Percentiles rank a stretch among this genome's conserved stretches.
These are phyloP conservation scores for Gryllus bimaculatus DNA, from an alignment of 1,140 invertebrate genomes.

Conservation along the genomic window DNA sequence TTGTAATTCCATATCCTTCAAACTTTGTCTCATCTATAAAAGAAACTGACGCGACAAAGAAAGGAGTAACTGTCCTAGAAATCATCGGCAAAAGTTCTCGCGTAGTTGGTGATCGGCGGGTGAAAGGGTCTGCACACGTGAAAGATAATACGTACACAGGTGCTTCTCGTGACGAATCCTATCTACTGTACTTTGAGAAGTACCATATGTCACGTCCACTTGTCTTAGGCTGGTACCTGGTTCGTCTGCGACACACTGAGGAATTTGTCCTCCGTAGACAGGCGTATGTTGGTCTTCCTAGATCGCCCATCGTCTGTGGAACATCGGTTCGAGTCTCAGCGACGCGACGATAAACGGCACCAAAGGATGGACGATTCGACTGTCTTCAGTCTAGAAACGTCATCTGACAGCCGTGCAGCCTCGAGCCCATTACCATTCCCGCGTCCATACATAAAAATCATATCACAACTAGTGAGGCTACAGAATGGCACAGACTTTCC, in stretches of 20 bases:
- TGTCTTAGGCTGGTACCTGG: neutral
- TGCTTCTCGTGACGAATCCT: neutral
- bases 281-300: neutral
- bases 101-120: neutral
- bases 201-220: neutral
- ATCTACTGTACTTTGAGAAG: neutral
- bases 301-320: neutral
- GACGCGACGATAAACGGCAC: neutral
- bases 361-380: too few species aligned
- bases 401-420: neutral
- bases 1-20: neutral
- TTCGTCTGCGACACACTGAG: neutral
- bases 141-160: neutral
- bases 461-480: too few species aligned
- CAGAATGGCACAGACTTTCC: too few species aligned
- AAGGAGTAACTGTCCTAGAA: neutral
- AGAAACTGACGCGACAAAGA: neutral
- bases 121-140: neutral
- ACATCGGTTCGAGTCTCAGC: neutral
- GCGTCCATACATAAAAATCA: too few species aligned
- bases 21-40: neutral
- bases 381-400: neutral
- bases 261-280: neutral
- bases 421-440: neutral
- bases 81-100: neutral